Conservation (phyloP, 2,888 invertebrate species). For the Rhyacophila evoluta region DNA sequence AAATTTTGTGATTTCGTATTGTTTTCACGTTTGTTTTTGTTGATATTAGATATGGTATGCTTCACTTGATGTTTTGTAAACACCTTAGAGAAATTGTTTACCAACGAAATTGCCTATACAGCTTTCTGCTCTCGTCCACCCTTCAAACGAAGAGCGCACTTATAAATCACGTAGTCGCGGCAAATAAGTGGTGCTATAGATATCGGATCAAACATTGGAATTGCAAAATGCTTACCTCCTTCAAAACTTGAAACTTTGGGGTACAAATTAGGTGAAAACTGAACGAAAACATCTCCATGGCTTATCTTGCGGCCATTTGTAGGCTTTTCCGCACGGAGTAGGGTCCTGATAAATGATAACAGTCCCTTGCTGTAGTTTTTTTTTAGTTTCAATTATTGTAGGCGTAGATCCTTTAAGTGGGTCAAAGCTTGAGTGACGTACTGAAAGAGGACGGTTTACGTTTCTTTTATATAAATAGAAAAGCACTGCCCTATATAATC, state of each 20-base stretch:
- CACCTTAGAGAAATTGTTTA: background rate
- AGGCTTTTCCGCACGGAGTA: background rate
- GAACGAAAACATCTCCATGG: background rate
- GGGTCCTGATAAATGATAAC: slow-evolving; percentile 22
- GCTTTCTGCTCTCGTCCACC: background rate
- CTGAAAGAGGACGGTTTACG: background rate
- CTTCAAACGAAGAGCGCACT: background rate
- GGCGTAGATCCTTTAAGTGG: background rate
- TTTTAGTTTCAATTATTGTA: slow-evolving; percentile 2
- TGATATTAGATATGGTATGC: too few species aligned
- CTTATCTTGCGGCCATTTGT: slow-evolving; percentile 17
- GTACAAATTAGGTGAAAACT: background rate
- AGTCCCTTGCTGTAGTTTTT: background rate
- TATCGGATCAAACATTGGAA: slow-evolving; percentile 9
- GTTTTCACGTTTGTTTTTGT: too few species aligned
- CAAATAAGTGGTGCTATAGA: background rate
- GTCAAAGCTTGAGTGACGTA: background rate
- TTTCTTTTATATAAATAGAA: background rate
- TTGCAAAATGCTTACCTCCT: background rate
- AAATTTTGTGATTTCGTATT: too few species aligned
- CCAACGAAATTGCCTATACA: background rate
- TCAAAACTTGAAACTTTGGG: slow-evolving; percentile 14
- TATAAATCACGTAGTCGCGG: background rate
- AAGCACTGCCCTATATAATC: background rate
- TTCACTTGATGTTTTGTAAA: background rate